phyloP scores from a whole-genome alignment of 1,140 invertebrate species.

The Drosophila quadrilineata region DNA sequence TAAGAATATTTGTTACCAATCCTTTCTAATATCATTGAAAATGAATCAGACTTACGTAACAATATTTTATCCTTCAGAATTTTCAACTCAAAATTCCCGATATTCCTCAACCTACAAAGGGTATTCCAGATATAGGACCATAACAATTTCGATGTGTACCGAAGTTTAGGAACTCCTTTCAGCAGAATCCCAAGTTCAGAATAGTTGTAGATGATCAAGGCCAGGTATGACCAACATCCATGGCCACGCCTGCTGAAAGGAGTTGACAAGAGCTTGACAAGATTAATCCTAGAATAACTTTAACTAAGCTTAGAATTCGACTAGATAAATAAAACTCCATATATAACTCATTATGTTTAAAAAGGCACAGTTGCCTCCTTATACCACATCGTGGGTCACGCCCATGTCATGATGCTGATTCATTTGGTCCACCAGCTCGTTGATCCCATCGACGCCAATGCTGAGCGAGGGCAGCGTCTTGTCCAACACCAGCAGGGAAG shows the following conservation, averaged over 20 bases:
- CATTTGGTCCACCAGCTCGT: slow-evolving; percentile 62
- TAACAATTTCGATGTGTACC: no score
- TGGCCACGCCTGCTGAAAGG: slow-evolving; percentile 12
- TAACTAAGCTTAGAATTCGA: slow-evolving; percentile 45
- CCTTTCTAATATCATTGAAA: no score
- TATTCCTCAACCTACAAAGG: no score
- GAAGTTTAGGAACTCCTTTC: no score
- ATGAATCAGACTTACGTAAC: no score
- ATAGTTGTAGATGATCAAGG: no score
- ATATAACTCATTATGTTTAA: slow-evolving; percentile 15
- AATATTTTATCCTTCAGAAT: no score
- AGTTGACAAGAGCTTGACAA: slow-evolving; percentile 26
- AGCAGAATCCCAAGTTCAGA: no score
- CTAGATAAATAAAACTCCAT: slow-evolving; percentile 38
- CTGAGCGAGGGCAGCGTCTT: slow-evolving; percentile 65
- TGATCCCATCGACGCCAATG: slow-evolving; percentile 63
- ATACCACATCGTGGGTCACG: slow-evolving; percentile 5
- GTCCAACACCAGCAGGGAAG: slow-evolving; percentile 67
- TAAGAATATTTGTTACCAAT: no score
- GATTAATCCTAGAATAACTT: slow-evolving; percentile 27
- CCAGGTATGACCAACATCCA: no score
- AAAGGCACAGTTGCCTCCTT: slow-evolving; percentile 9
- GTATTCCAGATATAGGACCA: no score
- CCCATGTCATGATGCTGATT: slow-evolving; percentile 44
- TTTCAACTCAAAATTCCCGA: no score